Conservation (phyloP, 1,140 invertebrate species). For the Aphidius ervi region DNA sequence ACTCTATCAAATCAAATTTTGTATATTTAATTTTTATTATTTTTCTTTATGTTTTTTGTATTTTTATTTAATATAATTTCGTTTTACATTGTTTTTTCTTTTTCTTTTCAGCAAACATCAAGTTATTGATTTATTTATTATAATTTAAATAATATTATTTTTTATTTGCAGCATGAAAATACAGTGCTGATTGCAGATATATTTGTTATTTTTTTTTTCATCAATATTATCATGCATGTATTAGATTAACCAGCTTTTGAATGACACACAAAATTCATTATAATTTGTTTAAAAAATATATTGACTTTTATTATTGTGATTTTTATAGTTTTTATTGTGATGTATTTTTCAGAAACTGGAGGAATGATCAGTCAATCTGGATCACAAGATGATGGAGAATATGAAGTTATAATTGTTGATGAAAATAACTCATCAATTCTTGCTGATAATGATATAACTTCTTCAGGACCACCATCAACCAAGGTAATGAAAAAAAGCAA, state of each 20-base stretch:
- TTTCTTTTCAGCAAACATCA: constrained; percentile 2
- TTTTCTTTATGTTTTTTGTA: background rate
- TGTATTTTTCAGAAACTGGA: constrained; percentile 44
- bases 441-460: constrained; percentile 70
- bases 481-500: constrained; percentile 61
- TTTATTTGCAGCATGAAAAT: constrained; percentile 36
- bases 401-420: constrained; percentile 85
- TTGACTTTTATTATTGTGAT: background rate
- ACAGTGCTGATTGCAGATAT: background rate
- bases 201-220: constrained; percentile 9
- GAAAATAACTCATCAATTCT: constrained; percentile 80
- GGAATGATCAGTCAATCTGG: constrained; percentile 49
- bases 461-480: constrained; percentile 70
- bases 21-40: constrained; percentile 4
- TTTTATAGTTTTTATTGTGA: constrained; percentile 18
- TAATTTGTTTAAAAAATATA: no score
- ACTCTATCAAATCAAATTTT: constrained; percentile 11
- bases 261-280: constrained; percentile 6
- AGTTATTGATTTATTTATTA: constrained; percentile 17
- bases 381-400: constrained; percentile 73
- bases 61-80: background rate
- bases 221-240: constrained; percentile 4
- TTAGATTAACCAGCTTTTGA: constrained; percentile 12
- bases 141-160: constrained; percentile 19
- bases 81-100: constrained; percentile 2